Base-by-base conservation (phyloP, 2,113 vertebrate species). In the Desmodus rotundus region DNA sequence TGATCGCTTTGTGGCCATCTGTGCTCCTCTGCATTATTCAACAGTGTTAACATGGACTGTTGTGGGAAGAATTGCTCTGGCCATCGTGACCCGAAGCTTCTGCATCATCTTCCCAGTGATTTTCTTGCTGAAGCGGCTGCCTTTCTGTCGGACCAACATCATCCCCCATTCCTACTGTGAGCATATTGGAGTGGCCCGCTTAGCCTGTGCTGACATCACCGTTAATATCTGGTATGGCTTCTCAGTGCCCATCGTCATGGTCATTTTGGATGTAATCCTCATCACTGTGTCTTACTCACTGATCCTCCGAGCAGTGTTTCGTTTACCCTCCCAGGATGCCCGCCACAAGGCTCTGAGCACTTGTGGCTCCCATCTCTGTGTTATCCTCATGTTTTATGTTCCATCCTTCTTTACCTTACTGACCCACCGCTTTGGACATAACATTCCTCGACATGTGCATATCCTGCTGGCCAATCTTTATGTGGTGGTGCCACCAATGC, bases 371-470 rank as follows among this genome's bases (percentile, higher is more conserved):
- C 97, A 98, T 54, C 76, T 98, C 12, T 98, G 97, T 65, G 94
- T 97, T 68, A 97, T 98, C 67, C 96, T 98, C 54, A 97, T 97
- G 95, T 97, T 98, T 96, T 97, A 97, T 36, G 94, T 97, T 11
- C 97, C 96, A 12, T 96, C 96, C 45, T 97, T 97, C 72, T 98
- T 98, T 67, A 97, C 97, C 19, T 88, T 97, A 78, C 36, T 97
- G 84, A 97, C 95, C 7, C 97, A 97, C 33, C 87, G 87, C 50
- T 98, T 97, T 91, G 97, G 97, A 47, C 61, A 0, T 47, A 97
- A 97, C 58, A 95, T 97, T 94, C 96, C 96, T 45, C 90, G 47
- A 28, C 96, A 97, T 43, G 90, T 97, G 5, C 96, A 97, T 47
- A 96, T 97, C 5, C 50, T 98, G 41, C 68, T 97, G 47, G 96